Evolutionary conservation across 2,113 vertebrate species (phyloP), one percentile per base, ranked within the genome.

Genomic region (Chaetodon auriga): DNA sequence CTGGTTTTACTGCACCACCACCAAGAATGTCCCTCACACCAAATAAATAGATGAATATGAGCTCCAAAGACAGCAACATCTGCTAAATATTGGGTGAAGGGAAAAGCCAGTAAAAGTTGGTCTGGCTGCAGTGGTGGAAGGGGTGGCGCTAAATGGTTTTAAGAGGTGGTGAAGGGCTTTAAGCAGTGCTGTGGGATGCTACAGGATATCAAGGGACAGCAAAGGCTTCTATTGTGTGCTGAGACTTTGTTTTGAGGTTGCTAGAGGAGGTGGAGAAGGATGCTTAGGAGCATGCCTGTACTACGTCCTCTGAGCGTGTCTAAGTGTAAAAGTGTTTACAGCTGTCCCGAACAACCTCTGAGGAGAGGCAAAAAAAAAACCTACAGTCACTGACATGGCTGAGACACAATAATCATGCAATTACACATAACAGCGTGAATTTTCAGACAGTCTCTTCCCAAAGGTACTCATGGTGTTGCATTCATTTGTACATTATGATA

Each of bases 41-140:
- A 84, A 65, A 66, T 80, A 91, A 82, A 89, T 63, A 73, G 85
- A 86, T 69, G 70, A 83, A 75, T 70, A 16, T 23, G 35, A 85
- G 62, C n/a, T 21, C 65, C 35, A 54, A 70, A 72, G 62, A 78
- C 43, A 38, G 77, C 55, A 77, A 76, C 85, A 83, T 68, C 66
- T 68, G 63, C 36, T 51, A 23, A 58, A 48, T 58, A 45, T 25
- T 60, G 68, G 30, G 46, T 54, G 10, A 19, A 57, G 21, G 19
- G 30, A 65, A 57, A 49, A 45, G 51, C 49, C 30, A 79, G 43
- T 41, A 53, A 48, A 68, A 55, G 55, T 41, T n/a, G 41, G 30
- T 54, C 5, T 7, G 60, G 30, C 48, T 75, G 43, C 54, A 36
- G 61, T n/a, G 70, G 80, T 54, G 57, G 48, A 23, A 23, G 13